Base-by-base conservation (phyloP, 1,140 invertebrate species). In the Leptopilina clavipes region DNA sequence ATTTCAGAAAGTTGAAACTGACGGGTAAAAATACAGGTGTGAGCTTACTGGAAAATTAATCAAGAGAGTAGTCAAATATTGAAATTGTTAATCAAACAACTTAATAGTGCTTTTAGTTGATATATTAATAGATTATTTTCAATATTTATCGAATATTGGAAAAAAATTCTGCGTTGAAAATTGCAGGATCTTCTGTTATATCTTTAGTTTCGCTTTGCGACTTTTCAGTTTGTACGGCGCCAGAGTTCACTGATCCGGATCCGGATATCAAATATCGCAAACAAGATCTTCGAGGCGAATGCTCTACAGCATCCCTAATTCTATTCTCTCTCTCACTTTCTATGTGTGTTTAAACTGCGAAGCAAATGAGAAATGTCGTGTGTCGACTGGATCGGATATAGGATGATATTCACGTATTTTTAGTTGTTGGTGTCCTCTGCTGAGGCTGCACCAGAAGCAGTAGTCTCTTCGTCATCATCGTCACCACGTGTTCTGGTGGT, bases 351-450 rank as follows among this genome's bases (percentile, higher is more conserved):
- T 9, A 40, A 7, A 40, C 8, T 73, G 25, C 8, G 18, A 40
- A 18, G 52, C 72, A 52, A 52, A 52, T 52, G 52, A 59, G 54
- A 43, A 52, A 9, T 70, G 59, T 76, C 44, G 54, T 52, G 74
- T 80, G 81, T 79, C 81, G 80, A 75, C 74, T 56, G 54, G 31
- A 73, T 73, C 72, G 72, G 18, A 56, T 52, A 52, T 48, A 48
- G 45, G 45, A 48, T 48, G 72, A 80, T 78, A 74, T 75, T 72
- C 25, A 75, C 75, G 81, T 82, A 82, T 82, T 82, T 82, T 82
- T 78, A 82, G 81, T 80, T 56, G 72, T 56, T 25, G n/a, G 45
- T 48, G 48, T 19, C 44, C 11, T 54, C 72, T 44, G 37, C 31
- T 72, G 48, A 25, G 31, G 54, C n/a, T 73, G 48, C 48, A 52